These are phyloP conservation scores for Platyrinchus mystaceus DNA, from an alignment of 2,797 vertebrate species.

Conservation along the genomic window DNA sequence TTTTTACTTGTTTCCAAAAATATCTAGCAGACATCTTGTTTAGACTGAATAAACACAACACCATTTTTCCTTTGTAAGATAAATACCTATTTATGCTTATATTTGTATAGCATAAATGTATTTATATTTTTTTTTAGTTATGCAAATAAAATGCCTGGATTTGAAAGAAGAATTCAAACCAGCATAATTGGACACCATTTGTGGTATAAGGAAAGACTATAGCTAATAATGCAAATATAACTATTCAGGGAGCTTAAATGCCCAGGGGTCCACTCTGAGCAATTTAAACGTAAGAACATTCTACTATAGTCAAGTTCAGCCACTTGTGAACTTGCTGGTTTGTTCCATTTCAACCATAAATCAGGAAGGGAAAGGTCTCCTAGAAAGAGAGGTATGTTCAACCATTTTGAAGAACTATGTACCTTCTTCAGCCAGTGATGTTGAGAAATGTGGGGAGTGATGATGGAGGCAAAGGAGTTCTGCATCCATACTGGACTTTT, in stretches of 20 bases:
- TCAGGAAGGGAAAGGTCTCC: background rate
- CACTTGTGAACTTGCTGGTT: background rate
- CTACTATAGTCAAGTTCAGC: background rate
- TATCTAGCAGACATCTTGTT: background rate
- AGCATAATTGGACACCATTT: background rate
- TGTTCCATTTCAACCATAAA: background rate
- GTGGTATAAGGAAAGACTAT: background rate
- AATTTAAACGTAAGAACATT: background rate
- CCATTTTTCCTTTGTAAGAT: background rate
- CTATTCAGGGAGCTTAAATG: background rate
- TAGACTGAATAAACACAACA: background rate
- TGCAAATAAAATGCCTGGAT: background rate
- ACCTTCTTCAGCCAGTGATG: background rate
- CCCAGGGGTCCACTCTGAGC: rapidly evolving
- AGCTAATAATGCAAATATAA: background rate
- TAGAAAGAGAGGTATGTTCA: background rate
- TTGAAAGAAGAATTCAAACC: background rate
- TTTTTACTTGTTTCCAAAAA: background rate
- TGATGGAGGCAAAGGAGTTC: background rate
- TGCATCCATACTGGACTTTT: background rate
- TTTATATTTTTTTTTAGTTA: background rate
- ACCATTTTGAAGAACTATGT: background rate
- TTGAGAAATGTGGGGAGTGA: background rate
- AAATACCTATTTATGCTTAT: background rate
- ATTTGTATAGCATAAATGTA: background rate